These are phyloP conservation scores for Anguilla megastoma DNA, from an alignment of 2,797 vertebrate species.

Conservation along the genomic window DNA sequence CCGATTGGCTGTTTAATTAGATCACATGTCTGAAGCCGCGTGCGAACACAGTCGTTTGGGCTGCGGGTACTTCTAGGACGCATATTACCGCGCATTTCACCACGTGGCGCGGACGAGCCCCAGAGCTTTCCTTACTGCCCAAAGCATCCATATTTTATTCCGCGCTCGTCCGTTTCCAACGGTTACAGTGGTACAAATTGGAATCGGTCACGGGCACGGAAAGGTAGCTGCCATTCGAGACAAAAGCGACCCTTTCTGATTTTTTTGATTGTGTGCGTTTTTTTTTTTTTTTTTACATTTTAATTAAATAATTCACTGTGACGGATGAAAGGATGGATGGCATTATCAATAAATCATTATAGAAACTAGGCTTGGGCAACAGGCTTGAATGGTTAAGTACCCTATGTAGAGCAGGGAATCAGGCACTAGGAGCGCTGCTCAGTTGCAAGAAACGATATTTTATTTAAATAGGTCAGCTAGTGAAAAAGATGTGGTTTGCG, in stretches of 20 bases:
- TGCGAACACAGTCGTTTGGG: conserved; percentile 29
- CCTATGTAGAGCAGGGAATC: neutral
- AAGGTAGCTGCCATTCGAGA: neutral
- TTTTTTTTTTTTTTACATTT: neutral
- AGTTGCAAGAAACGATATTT: neutral
- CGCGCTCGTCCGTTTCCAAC: neutral
- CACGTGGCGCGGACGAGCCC: neutral
- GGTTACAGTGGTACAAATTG: neutral
- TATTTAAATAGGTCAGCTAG: neutral
- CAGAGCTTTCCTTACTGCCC: neutral
- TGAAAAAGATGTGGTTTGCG: neutral
- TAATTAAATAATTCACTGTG: neutral
- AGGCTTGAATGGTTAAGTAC: neutral
- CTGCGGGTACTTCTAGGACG: conserved; percentile 40
- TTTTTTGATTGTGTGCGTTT: neutral
- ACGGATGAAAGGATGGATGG: neutral
- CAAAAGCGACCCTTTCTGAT: neutral
- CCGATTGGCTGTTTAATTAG: conserved; percentile 46
- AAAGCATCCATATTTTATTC: neutral
- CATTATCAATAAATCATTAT: neutral
- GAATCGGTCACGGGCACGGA: neutral
- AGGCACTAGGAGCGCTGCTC: neutral
- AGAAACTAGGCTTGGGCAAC: neutral
- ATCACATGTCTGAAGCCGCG: conserved; percentile 26
- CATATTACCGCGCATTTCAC: neutral